phyloP scores from a whole-genome alignment of 2,113 vertebrate genomes.

The Felis catus region DNA sequence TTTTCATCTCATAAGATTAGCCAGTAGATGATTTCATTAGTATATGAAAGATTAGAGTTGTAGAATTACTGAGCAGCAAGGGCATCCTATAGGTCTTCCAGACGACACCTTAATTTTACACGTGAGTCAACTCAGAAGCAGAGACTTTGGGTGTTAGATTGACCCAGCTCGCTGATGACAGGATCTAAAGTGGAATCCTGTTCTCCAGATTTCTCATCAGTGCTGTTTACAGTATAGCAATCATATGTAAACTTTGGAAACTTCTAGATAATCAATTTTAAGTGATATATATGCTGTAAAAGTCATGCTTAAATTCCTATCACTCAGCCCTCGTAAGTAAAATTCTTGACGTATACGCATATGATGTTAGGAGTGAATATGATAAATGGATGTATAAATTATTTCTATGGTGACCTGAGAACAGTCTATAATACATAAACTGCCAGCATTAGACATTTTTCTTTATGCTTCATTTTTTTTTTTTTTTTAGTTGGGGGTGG shows the following conservation, averaged over 20 bases:
- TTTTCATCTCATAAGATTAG: not conserved
- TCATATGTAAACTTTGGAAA: not conserved
- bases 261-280: not conserved
- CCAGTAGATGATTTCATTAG: not conserved
- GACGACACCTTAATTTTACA: not conserved
- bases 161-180: not conserved
- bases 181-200: not conserved
- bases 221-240: not conserved
- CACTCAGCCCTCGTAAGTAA: not conserved
- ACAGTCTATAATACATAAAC: not conserved
- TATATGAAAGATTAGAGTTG: not conserved
- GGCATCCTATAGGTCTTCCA: not conserved
- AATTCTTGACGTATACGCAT: not conserved
- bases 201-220: not conserved
- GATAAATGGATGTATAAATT: not conserved
- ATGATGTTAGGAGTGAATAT: not conserved
- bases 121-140: not conserved
- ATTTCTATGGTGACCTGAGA: not conserved
- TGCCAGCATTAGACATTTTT: not conserved
- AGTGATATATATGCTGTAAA: not conserved
- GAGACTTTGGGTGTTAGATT: not conserved
- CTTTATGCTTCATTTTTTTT: not conserved
- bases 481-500: too few relatives aligned
- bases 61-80: not conserved
- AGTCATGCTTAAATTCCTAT: not conserved